These are phyloP conservation scores for Andrena haemorrhoa DNA, from an alignment of 2,888 invertebrate species.

Conservation along the genomic window DNA sequence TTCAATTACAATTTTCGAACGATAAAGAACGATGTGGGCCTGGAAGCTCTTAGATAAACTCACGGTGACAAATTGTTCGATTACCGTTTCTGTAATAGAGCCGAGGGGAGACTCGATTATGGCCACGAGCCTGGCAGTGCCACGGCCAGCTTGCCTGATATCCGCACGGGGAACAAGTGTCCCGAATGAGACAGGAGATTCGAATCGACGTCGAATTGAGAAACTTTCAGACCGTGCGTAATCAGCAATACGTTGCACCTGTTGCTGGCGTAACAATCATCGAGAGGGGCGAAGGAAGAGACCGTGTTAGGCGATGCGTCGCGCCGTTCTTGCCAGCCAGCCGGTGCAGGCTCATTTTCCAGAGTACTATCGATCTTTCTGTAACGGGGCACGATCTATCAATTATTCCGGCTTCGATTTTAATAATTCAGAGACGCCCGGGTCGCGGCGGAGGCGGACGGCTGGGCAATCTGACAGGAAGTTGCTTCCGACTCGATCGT, in stretches of 20 bases:
- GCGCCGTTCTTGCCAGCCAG: neutral
- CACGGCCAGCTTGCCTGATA: neutral
- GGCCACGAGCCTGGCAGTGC: neutral
- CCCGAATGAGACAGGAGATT: neutral
- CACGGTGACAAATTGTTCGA: too few relatives aligned
- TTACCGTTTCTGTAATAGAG: too few relatives aligned
- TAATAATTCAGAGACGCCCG: slow-evolving; percentile 60
- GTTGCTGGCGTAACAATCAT: slow-evolving; percentile 64
- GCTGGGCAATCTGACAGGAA: slow-evolving; percentile 20
- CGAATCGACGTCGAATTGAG: neutral
- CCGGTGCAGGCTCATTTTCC: slow-evolving; percentile 53
- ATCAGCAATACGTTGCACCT: slow-evolving; percentile 55
- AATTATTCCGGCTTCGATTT: slow-evolving; percentile 61
- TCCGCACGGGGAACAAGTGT: too few relatives aligned
- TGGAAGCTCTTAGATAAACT: neutral
- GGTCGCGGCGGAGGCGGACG: slow-evolving; percentile 1
- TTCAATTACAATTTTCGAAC: neutral
- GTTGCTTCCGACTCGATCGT: neutral
- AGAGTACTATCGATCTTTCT: slow-evolving; percentile 65
- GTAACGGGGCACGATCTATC: slow-evolving; percentile 45
- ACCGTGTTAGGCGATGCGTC: neutral
- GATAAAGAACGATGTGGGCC: neutral
- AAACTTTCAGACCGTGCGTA: slow-evolving; percentile 13
- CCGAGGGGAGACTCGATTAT: too few relatives aligned
- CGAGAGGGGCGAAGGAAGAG: neutral